Percentiles rank a stretch among this genome's conserved stretches.
Evolutionary conservation across 2,797 vertebrate genomes (phyloP).

Genomic region (Lacerta bilineata): DNA sequence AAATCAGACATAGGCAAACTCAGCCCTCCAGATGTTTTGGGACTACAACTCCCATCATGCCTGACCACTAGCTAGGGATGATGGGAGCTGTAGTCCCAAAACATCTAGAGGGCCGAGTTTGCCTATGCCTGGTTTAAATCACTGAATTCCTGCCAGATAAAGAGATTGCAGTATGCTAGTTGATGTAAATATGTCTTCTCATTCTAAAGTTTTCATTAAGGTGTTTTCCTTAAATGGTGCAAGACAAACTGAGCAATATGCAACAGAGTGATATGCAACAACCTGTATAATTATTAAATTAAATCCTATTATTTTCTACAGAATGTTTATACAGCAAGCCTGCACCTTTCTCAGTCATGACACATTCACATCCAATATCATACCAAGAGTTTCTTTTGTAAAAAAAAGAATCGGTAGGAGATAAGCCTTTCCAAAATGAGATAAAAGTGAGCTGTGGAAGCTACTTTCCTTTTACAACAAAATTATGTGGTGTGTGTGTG

Average conservation of each 20-base stretch:
- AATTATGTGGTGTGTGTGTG: too few species aligned
- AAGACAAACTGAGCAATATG: conserved; percentile 20
- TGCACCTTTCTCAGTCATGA: neutral
- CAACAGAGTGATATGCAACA: conserved; percentile 16
- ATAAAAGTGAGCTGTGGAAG: too few species aligned
- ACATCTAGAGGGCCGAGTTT: too few species aligned
- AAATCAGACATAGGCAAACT: too few species aligned
- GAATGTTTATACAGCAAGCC: conserved; percentile 1
- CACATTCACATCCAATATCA: conserved; percentile 11
- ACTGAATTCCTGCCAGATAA: conserved; percentile 15
- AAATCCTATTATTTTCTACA: neutral
- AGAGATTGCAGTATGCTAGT: conserved; percentile 23
- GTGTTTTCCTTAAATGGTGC: conserved; percentile 21
- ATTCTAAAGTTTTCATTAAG: conserved; percentile 46
- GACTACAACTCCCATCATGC: too few species aligned
- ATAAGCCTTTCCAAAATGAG: too few species aligned
- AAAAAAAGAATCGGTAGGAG: too few species aligned
- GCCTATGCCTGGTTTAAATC: neutral
- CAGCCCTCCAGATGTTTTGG: too few species aligned
- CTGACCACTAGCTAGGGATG: too few species aligned
- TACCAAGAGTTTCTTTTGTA: neutral
- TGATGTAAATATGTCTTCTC: neutral
- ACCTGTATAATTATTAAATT: neutral
- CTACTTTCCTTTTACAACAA: neutral
- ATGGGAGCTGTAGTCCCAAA: too few species aligned